Base-by-base conservation (phyloP, 2,113 vertebrate genomes). In the Panthera leo region DNA sequence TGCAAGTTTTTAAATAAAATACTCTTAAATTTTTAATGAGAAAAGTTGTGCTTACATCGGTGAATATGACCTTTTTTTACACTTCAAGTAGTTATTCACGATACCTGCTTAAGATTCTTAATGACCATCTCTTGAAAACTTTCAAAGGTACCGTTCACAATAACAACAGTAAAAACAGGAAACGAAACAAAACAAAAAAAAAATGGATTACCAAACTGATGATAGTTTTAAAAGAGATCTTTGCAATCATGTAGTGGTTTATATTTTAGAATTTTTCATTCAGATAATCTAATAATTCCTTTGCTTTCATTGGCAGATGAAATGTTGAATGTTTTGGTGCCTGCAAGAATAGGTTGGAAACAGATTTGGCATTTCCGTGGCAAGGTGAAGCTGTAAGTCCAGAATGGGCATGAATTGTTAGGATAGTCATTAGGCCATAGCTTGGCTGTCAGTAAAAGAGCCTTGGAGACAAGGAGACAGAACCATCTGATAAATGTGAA, bases 21-120 rank as follows among this genome's bases (percentile, higher is more conserved):
- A 53, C 10, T 91, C 10, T 19, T 51, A 95, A 93, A 84, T n/a
- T 67, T 93, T 97, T 34, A 78, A 70, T 55, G 7, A 78, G 68
- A 61, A 94, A 92, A 48, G 29, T 1, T 13, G 5, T 73, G 25
- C 25, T 91, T 80, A n/a, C 3, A 82, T 65, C 27, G 67, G 61
- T 61, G 12, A 51, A 39, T 42, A 36, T 75, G 53, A 51, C 13
- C 89, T 89, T 83, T 82, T 82, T 87, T 89, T 80, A 25, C 34
- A 25, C 4, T 70, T 71, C 9, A 31, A 45, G 29, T 61, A 78
- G 11, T 70, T 55, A 70, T n/a, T 78, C 15, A 31, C 12, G 82
- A 31, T 16, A 92, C 2, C 23, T 79, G 63, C 70, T 78, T 83
- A 65, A 80, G 36, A 63, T 53, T 42, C 34, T 92, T 80, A 68